Percentiles rank a stretch among this genome's conserved stretches.
Evolutionary conservation across 2,888 invertebrate species (phyloP).

Genomic region (Magallana nippona): DNA sequence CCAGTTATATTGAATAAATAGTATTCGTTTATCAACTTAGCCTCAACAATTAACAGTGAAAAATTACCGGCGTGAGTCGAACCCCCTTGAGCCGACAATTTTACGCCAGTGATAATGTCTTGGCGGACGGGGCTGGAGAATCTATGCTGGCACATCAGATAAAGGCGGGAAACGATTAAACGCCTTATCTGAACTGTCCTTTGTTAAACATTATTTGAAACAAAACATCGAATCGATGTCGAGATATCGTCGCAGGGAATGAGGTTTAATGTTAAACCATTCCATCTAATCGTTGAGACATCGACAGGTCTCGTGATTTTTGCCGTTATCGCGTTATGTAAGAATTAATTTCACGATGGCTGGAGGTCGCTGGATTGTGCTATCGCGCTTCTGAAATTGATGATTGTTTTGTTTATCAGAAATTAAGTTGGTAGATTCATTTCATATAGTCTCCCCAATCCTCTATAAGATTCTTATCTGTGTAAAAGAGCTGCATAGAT

Average conservation of each 20-base stretch:
- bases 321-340: constrained; percentile 18
- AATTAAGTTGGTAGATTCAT: constrained; percentile 19
- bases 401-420: constrained; percentile 32
- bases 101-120: constrained; percentile 23
- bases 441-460: constrained; percentile 4
- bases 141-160: constrained; percentile 12
- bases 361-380: constrained; percentile 12
- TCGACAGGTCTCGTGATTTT: constrained; percentile 25
- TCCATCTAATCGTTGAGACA: constrained; percentile 12
- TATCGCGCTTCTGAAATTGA: constrained; percentile 1
- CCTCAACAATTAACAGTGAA: constrained; percentile 13
- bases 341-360: constrained; percentile 20
- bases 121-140: neutral
- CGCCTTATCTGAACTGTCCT: neutral
- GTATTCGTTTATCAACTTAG: constrained; percentile 16
- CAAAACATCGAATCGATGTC: constrained; percentile 35
- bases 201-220: constrained; percentile 34
- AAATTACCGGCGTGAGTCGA: constrained; percentile 14
- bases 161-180: constrained; percentile 33
- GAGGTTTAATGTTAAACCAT: constrained; percentile 28
- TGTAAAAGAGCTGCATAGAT: neutral
- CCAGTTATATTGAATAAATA: constrained; percentile 24
- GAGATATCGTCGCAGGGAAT: constrained; percentile 29
- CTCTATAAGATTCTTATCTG: neutral
- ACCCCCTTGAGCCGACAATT: constrained; percentile 31